These are phyloP conservation scores for Acanthornis magna DNA, from an alignment of 2,797 vertebrate genomes.

Conservation along the genomic window DNA sequence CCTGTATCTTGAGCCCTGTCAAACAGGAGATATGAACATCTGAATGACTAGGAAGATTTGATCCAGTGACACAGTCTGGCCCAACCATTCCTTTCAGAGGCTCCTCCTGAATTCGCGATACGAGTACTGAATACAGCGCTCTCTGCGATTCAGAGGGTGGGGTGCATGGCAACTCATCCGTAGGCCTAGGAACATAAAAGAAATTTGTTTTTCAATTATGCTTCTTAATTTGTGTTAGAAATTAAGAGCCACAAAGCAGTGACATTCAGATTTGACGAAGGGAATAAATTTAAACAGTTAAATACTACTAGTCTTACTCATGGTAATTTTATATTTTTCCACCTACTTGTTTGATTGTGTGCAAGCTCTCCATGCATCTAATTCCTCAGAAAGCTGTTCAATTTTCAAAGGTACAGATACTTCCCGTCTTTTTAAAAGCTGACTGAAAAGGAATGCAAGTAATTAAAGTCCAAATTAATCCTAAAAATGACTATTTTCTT, in stretches of 20 bases:
- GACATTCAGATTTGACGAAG: neutral
- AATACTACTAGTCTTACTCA: neutral
- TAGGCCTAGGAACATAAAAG: slow-evolving; percentile 57
- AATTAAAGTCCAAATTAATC: neutral
- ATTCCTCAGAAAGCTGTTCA: slow-evolving; percentile 87
- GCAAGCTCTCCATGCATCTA: slow-evolving; percentile 91
- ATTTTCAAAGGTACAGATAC: slow-evolving; percentile 91
- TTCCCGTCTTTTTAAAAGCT: slow-evolving; percentile 91
- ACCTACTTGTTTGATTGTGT: slow-evolving; percentile 81
- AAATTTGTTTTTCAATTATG: neutral
- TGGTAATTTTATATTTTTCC: neutral
- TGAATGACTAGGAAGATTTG: slow-evolving; percentile 93
- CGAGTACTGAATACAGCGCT: slow-evolving; percentile 74
- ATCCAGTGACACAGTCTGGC: slow-evolving; percentile 90
- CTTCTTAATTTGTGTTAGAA: neutral
- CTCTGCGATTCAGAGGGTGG: slow-evolving; percentile 84
- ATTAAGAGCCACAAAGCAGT: neutral
- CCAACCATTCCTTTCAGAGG: slow-evolving; percentile 79
- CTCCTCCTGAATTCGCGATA: slow-evolving; percentile 80
- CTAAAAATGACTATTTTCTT: neutral
- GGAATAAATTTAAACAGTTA: neutral
- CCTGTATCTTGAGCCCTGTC: slow-evolving; percentile 94
- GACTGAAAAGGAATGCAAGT: slow-evolving; percentile 77
- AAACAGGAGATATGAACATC: slow-evolving; percentile 91
- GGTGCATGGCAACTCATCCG: slow-evolving; percentile 63